Evolutionary conservation across 2,888 invertebrate genomes (phyloP).

Genomic region (Drosophila barbarae): DNA sequence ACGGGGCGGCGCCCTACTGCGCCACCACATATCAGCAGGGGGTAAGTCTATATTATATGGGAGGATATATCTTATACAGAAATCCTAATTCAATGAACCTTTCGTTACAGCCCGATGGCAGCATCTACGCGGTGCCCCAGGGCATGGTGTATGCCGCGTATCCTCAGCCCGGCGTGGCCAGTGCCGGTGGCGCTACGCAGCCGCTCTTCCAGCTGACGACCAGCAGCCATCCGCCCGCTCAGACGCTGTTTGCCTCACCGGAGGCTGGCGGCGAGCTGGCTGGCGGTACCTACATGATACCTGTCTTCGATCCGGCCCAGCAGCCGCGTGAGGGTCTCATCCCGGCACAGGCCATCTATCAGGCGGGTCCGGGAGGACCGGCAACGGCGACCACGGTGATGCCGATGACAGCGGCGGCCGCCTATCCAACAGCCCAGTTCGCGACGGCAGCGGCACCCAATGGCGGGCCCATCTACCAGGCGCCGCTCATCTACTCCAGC

Average conservation of each 20-base stretch:
- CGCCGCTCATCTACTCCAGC: conserved; percentile 79
- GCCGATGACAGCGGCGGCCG: conserved; percentile 74
- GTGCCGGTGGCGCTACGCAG: conserved; percentile 53
- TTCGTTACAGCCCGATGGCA: conserved; percentile 77
- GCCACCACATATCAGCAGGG: conserved; percentile 80
- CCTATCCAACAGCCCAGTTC: conserved; percentile 78
- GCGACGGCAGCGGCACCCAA: conserved; percentile 66
- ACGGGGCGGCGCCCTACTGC: conserved; percentile 76
- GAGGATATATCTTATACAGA: background rate
- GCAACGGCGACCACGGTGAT: conserved; percentile 72
- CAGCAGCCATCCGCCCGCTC: conserved; percentile 58
- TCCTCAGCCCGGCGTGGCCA: conserved; percentile 73
- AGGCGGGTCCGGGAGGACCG: conserved; percentile 68
- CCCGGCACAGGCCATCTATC: conserved; percentile 77
- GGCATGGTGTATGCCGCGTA: conserved; percentile 80
- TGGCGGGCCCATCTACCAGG: conserved; percentile 77
- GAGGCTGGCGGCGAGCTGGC: conserved; percentile 76
- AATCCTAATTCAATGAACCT: background rate
- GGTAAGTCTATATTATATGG: conserved; percentile 58
- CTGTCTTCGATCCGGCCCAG: conserved; percentile 78
- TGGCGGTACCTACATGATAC: conserved; percentile 79
- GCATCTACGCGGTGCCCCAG: conserved; percentile 79
- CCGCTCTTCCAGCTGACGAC: conserved; percentile 62
- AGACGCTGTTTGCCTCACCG: conserved; percentile 58
- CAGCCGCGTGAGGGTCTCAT: conserved; percentile 76